phyloP scores from a whole-genome alignment of 1,140 invertebrate species.

The Brachionus angularis region DNA sequence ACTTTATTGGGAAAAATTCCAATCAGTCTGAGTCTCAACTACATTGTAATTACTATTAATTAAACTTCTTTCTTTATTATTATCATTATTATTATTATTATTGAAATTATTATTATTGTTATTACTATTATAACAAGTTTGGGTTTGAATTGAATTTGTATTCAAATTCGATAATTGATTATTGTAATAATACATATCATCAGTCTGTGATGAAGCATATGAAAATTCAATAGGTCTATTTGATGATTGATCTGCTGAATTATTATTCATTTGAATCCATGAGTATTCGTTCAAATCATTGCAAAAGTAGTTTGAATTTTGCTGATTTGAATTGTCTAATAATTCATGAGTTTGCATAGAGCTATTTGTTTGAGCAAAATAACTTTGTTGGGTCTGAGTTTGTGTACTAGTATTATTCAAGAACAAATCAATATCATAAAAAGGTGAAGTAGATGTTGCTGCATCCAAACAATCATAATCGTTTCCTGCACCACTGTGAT shows the following conservation, averaged over 20 bases:
- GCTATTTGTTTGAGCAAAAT: conserved; percentile 21
- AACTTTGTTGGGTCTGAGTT: conserved; percentile 6
- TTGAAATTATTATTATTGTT: no score
- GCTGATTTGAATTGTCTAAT: neutral
- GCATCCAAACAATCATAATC: conserved; percentile 41
- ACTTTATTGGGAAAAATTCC: neutral
- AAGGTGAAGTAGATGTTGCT: conserved; percentile 26
- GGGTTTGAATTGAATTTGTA: neutral
- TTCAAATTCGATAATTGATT: neutral
- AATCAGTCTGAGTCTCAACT: neutral
- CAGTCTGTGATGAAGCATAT: neutral
- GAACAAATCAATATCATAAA: conserved; percentile 9
- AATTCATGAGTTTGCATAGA: conserved; percentile 3
- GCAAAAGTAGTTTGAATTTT: conserved; percentile 4
- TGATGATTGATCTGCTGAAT: no score
- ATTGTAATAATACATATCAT: neutral
- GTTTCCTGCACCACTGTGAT: no score
- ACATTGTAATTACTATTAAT: neutral
- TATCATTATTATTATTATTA: no score
- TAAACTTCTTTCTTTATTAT: neutral
- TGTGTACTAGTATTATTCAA: conserved; percentile 19
- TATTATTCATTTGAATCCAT: no score
- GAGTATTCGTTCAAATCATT: no score
- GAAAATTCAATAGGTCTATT: neutral
- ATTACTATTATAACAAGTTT: no score